phyloP scores from a whole-genome alignment of 2,797 vertebrate genomes.

The Molothrus aeneus region DNA sequence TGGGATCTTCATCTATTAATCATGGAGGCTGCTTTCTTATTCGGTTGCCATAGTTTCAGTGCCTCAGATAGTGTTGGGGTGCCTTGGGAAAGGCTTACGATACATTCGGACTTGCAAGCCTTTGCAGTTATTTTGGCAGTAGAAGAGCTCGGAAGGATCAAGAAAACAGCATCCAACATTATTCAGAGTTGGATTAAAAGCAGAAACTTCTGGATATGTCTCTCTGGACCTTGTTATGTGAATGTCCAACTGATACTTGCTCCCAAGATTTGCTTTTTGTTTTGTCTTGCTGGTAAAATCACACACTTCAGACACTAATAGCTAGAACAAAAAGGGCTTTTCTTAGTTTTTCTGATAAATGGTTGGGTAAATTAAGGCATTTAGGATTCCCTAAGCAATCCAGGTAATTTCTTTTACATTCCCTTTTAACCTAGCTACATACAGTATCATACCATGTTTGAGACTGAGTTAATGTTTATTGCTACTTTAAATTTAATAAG shows the following conservation, averaged over 20 bases:
- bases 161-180: conserved; percentile 63
- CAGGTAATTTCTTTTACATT: conserved; percentile 52
- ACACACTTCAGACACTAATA: conserved; percentile 54
- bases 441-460: conserved; percentile 18
- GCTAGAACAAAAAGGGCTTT: conserved; percentile 41
- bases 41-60: conserved; percentile 99
- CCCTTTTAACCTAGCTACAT: conserved; percentile 6
- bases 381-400: conserved; percentile 38
- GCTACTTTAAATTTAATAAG: conserved; percentile 35
- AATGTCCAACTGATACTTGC: conserved; percentile 72
- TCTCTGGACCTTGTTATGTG: conserved; percentile 80
- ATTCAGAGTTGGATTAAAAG: conserved; percentile 75
- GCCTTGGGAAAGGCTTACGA: conserved; percentile 86
- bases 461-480: conserved; percentile 33
- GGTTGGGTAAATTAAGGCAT: conserved; percentile 52
- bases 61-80: conserved; percentile 94
- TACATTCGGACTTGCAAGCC: conserved; percentile 77
- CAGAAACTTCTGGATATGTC: conserved; percentile 72
- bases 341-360: conserved; percentile 56
- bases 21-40: conserved; percentile 97
- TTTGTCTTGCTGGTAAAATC: conserved; percentile 48
- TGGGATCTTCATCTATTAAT: conserved; percentile 99
- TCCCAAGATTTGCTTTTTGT: conserved; percentile 66
- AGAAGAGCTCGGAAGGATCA: conserved; percentile 70
- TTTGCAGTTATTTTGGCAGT: conserved; percentile 79